Evolutionary conservation across 2,888 invertebrate genomes (phyloP).

Genomic region (Blastobasis lacticolella): DNA sequence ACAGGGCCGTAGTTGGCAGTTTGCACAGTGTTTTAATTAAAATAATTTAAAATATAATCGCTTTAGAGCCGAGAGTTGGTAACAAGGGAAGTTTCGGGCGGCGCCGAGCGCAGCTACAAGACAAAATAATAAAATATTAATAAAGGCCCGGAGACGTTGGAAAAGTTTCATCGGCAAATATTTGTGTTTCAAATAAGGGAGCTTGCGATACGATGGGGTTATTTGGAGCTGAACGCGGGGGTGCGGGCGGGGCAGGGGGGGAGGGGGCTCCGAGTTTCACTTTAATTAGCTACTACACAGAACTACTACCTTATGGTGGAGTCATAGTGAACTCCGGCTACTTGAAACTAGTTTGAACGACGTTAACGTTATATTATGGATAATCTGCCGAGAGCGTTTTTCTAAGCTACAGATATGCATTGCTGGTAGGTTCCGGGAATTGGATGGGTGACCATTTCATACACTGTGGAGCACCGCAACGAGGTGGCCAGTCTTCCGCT

Average conservation of each 20-base stretch:
- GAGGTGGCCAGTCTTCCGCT: too few species aligned
- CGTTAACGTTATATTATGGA: too few species aligned
- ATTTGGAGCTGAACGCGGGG: conserved; percentile 34
- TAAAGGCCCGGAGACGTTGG: conserved; percentile 65
- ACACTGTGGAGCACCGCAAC: too few species aligned
- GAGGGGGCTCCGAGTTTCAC: too few species aligned
- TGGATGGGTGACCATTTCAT: too few species aligned
- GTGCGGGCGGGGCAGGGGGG: background rate
- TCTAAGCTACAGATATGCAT: too few species aligned
- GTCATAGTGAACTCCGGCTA: too few species aligned
- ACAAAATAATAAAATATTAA: conserved; percentile 76
- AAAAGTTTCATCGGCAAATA: conserved; percentile 71
- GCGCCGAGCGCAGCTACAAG: conserved; percentile 52
- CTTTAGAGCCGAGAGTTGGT: conserved; percentile 62
- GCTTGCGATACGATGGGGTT: conserved; percentile 61
- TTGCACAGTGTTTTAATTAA: conserved; percentile 72
- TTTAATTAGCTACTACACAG: too few species aligned
- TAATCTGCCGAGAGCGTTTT: too few species aligned
- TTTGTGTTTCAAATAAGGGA: conserved; percentile 71
- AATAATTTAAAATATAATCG: conserved; percentile 74
- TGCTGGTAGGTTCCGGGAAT: too few species aligned
- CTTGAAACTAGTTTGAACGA: too few species aligned
- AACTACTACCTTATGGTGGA: too few species aligned
- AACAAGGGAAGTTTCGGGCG: conserved; percentile 60
- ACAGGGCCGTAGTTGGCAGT: conserved; percentile 40